Base-by-base conservation (phyloP, 64 coral and sea anemone genomes). In the Acropora yongei region DNA sequence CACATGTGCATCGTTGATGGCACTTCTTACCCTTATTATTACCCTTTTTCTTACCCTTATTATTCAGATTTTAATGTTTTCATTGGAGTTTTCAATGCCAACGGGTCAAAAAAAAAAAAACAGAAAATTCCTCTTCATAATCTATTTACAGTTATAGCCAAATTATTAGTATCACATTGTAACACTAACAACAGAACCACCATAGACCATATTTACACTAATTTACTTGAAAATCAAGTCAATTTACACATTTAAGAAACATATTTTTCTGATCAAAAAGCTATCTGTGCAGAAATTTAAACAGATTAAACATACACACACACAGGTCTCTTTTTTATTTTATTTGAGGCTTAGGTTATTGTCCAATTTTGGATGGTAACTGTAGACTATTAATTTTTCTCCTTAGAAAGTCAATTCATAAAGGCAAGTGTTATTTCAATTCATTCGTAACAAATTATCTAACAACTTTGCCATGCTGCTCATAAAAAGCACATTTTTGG, bases 131-230 rank as follows among this genome's bases (percentile, higher is more conserved):
- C 48, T 71, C 51, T 93, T 53, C 80, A 93, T 85, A 93, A 88
- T 71, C 13, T 93, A 46, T 46, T 93, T 57, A 68, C 57, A 46
- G 73, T 51, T 87, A 92, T 87, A 47, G 6, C n/a, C 91, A 87
- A 61, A n/a, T n/a, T n/a, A n/a, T 18, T 79, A 16, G 76, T 92
- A 77, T 47, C 49, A 43, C 13, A 14, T 44, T 77, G 39, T 71
- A 71, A n/a, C 68, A 71, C 0, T 71, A 19, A 71, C 68, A 71
- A 71, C 68, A 71, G 68, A 71, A 71, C 68, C 50, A 76, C 86
- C 49, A 88, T 88, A 88, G 86, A 88, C 75, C 86, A 88, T 76
- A 88, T 88, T 43, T 88, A 88, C 75, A 88, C 86, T 75, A 88
- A 88, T 75, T 88, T 88, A 76, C 86, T 47, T 42, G 10, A 75